Base-by-base conservation (phyloP, 2,797 vertebrate species). In the Mastacembelus armatus region DNA sequence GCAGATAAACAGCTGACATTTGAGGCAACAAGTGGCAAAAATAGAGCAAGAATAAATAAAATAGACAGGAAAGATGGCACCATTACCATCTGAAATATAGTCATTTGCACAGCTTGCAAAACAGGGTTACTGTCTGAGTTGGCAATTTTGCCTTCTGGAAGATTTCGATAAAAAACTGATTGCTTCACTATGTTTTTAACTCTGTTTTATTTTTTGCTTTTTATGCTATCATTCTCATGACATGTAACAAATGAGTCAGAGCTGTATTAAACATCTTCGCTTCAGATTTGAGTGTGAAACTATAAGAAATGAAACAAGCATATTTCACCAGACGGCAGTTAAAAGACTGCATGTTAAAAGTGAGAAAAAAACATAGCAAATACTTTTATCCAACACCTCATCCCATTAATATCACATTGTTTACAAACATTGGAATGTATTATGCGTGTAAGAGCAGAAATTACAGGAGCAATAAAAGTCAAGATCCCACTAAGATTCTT, bases 1-100 rank as follows among this genome's bases (percentile, higher is more conserved):
- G 71, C 65, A 66, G 47, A 84, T 70, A 71, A 81, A 74, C 77
- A 61, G 66, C 64, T 85, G 76, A 56, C 66, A 71, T 84, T 79
- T 72, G 43, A 64, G 72, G 40, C 81, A 78, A 85, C 77, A 78
- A 78, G 78, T 79, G 52, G 15, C 9, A 44, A 52, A 83, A 68
- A 78, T 6, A 35, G 36, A 65, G 32, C 30, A 22, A 19, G 36
- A 42, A 68, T 65, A 69, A 48, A 54, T 60, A 42, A 69, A 70
- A 54, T 7, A 38, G 22, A 54, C 21, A 33, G 52, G 30, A 59
- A 52, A 16, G 18, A 73, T 21, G 47, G 27, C 22, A n/a, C 63
- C 10, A 27, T 73, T 29, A 39, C 3, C 10, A 11, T 45, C 30
- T 67, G 26, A 82, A 76, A 67, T 33, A 47, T 2, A 8, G 54